A percentile compares a stretch with the other conserved stretches of the same genome.
phyloP scores from a whole-genome alignment of 2,797 vertebrate genomes.

The Mycteria americana region DNA sequence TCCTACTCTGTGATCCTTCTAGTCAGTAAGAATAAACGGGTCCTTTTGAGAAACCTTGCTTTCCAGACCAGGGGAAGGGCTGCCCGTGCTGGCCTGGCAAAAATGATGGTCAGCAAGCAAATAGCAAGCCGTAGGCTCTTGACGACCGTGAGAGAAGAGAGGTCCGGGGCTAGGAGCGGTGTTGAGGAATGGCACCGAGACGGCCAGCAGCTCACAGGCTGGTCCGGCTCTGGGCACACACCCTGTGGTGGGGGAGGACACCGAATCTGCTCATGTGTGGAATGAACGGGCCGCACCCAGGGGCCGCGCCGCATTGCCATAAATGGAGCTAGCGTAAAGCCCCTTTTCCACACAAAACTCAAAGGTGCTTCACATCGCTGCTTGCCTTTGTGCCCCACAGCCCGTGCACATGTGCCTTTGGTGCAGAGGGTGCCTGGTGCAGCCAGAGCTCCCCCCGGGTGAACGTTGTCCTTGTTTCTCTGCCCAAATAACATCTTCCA shows the following conservation, averaged over 20 bases:
- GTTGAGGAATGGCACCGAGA: not conserved
- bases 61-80: not conserved
- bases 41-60: not conserved
- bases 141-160: accelerated
- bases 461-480: not conserved
- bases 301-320: accelerated
- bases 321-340: not conserved
- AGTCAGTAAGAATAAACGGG: not conserved
- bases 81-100: not conserved
- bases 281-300: not conserved
- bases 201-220: not conserved
- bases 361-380: not conserved
- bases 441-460: not conserved
- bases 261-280: not conserved
- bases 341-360: not conserved
- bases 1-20: not conserved
- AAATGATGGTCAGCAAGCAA: not conserved
- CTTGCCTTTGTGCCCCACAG: not conserved
- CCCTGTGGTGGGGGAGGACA: not conserved
- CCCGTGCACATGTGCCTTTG: accelerated
- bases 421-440: not conserved
- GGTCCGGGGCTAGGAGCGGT: accelerated
- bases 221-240: not conserved
- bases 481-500: not conserved
- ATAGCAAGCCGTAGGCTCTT: not conserved